Evolutionary conservation across 2,797 vertebrate genomes (phyloP).

Genomic region (Pyrocephalus nanus): DNA sequence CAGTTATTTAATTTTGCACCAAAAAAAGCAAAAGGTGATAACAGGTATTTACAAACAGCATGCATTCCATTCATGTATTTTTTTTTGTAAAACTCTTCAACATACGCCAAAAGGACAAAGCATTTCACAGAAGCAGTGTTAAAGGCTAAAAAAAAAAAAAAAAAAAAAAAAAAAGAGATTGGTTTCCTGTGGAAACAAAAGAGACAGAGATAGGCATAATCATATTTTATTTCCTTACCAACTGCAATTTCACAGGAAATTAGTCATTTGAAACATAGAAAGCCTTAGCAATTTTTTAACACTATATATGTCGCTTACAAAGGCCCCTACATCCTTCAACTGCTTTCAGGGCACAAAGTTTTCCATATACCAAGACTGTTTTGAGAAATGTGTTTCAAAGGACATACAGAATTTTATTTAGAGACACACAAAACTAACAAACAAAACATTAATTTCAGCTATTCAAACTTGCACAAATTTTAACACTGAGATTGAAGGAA

Average conservation of each 20-base stretch:
- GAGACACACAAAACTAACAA: not conserved
- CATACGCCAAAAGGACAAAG: not conserved
- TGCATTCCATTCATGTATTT: not conserved
- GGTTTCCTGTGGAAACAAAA: constrained; percentile 43
- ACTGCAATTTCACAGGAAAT: constrained; percentile 34
- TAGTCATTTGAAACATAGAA: not conserved
- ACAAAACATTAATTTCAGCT: not conserved
- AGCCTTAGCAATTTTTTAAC: not conserved
- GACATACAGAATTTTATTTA: not conserved
- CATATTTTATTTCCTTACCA: not conserved
- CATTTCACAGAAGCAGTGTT: not conserved
- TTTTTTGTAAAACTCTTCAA: not conserved
- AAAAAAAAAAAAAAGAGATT: not conserved
- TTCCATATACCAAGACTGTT: not conserved
- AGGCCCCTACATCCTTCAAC: not conserved
- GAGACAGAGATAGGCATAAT: not conserved
- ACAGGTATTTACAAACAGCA: not conserved
- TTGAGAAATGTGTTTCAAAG: not conserved
- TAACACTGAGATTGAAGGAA: not conserved
- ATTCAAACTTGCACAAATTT: not conserved
- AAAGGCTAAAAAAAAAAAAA: too few species aligned
- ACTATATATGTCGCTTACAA: not conserved
- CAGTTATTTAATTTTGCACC: not conserved
- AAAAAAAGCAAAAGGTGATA: not conserved
- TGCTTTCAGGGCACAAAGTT: not conserved